Evolutionary conservation across 1,140 invertebrate genomes (phyloP), one percentile per base, ranked within the genome.

Genomic region (Drosophila orena): DNA sequence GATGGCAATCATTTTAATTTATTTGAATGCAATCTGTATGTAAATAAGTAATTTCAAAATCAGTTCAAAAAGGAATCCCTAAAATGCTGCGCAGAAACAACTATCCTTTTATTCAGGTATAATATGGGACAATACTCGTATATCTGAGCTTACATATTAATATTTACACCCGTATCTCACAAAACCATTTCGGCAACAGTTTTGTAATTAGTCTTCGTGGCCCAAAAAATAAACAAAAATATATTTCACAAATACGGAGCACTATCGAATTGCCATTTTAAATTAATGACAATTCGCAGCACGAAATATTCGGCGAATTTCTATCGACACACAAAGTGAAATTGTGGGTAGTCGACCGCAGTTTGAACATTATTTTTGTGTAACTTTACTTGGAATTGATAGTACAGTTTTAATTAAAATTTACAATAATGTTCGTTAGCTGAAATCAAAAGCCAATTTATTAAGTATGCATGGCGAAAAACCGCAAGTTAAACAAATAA

Each of bases 391-490:
- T 7, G 22, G 42, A 34, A 20, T 53, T 15, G 14, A 0, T 3
- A 46, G 54, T 68, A 42, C 34, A 59, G 72, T 68, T 81, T 81
- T 81, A 77, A 77, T 73, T 73, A 61, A 71, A 65, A 54, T 65
- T 44, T 47, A 38, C 22, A 44, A 70, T 30, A 30, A 2, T 30
- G 15, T n/a, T 20, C 14, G 4, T 14, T 15, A 47, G 20, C 37
- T 12, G 27, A 59, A 71, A 40, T 77, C 30, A 43, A 57, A 66
- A 47, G 17, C 12, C 30, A 27, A 8, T 43, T 55, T 58, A 62
- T 65, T 80, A 76, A 44, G 57, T 72, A 61, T 77, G 7, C 34
- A 46, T 15, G n/a, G 27, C 34, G 30, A 4, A 46, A 37, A 73
- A 56, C 24, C 11, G 22, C 2, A 55, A 47, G 6, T 11, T 30